Evolutionary conservation across 2,797 vertebrate genomes (phyloP), one percentile per base, ranked within the genome.

Genomic region (Chloroceryle inda): DNA sequence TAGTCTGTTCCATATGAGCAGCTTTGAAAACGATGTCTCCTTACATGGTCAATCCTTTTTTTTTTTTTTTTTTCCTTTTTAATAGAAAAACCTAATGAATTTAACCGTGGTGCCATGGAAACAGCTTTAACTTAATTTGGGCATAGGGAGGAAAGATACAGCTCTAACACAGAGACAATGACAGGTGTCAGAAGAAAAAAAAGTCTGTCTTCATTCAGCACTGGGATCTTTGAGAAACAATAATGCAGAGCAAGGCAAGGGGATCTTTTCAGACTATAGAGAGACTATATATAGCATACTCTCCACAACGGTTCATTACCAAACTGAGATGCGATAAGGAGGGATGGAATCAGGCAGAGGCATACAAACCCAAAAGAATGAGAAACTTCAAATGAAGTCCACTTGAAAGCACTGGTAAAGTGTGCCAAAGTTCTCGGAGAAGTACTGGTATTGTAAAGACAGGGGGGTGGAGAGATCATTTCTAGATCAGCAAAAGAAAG

Each of bases 101-200:
- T 73, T 76, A 76, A 64, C 42, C 26, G 64, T 13, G 18, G 22
- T 73, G 24, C 85, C 66, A 72, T 92, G 66, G 89, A 94, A 95
- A 90, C 69, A 64, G 56, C 33, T 96, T 92, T 73, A 76, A 87
- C 81, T 62, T 50, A 50, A 31, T 73, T 81, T 86, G 52, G 40
- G 4, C 77, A 66, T 53, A 35, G 9, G 31, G 22, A 85, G 16
- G 37, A 76, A 71, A 40, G 58, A n/a, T 45, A 13, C 13, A 69
- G 45, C 24, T 75, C 22, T 38, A 83, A 53, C 33, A 69, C 11
- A 75, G 44, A 86, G 20, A 29, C 90, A 78, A 37, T 44, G 27
- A 49, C 69, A 93, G 58, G 21, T 68, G 61, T 90, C 31, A 45
- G 73, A 77, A 76, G 31, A 8, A 72, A 58, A 69, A 49, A 45